Conservation (phyloP, 1,140 invertebrate species). For the Drosophila erecta region DNA sequence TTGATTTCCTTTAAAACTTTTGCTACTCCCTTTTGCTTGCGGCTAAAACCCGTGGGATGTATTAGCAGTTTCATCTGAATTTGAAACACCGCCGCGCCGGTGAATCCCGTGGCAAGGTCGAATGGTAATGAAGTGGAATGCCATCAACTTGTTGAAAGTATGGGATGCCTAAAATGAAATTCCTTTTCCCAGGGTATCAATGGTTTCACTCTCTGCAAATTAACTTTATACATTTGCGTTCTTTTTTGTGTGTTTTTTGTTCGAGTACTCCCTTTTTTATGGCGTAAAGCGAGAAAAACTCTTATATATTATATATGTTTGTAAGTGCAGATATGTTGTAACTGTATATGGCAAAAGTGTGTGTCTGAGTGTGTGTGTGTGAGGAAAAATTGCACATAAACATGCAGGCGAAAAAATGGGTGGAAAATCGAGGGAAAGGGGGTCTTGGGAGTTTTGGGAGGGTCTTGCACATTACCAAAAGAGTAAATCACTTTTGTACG, state of each 20-base stretch:
- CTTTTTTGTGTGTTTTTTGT: constrained; percentile 1
- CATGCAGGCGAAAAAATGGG: constrained; percentile 19
- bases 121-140: constrained; percentile 12
- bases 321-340: constrained; percentile 19
- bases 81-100: constrained; percentile 17
- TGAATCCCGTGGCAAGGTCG: constrained; percentile 10
- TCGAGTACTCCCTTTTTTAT: not conserved
- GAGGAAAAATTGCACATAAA: constrained; percentile 27
- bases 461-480: constrained; percentile 64
- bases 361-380: constrained; percentile 1
- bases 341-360: constrained; percentile 20
- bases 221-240: constrained; percentile 1
- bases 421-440: constrained; percentile 1
- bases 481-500: constrained; percentile 73
- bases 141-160: constrained; percentile 19
- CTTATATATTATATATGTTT: constrained; percentile 11
- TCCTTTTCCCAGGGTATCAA: constrained; percentile 21
- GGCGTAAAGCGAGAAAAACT: not conserved
- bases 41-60: constrained; percentile 10
- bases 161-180: not conserved
- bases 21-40: not conserved
- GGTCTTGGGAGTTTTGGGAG: constrained; percentile 2
- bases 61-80: constrained; percentile 31
- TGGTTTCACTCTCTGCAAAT: not conserved
- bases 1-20: not conserved